Evolutionary conservation across 30 jellyfish, hydroid and myxozoan genomes (phyloP).

Genomic region (Chrysaora quinquecirrha): DNA sequence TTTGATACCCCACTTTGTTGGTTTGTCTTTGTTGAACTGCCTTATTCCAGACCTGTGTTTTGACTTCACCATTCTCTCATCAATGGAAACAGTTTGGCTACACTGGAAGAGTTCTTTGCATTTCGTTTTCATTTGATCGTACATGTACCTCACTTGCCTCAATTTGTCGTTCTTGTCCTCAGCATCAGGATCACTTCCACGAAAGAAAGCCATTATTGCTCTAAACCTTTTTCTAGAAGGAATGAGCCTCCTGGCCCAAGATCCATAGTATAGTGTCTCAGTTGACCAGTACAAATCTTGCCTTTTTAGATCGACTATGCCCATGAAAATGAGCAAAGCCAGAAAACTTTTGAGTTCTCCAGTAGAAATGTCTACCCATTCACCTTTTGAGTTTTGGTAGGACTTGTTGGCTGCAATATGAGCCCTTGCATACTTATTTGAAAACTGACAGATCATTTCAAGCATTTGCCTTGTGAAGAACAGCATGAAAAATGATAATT

Average conservation of each 20-base stretch:
- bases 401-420: too few relatives aligned
- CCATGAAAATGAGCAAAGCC: too few relatives aligned
- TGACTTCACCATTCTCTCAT: slow-evolving; percentile 59
- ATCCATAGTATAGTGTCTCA: too few relatives aligned
- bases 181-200: too few relatives aligned
- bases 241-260: slow-evolving; percentile 39
- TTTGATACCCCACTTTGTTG: slow-evolving; percentile 59
- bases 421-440: background rate
- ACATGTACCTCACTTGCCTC: slow-evolving; percentile 6
- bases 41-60: slow-evolving; percentile 39
- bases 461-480: too few relatives aligned
- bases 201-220: slow-evolving; percentile 31
- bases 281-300: too few relatives aligned
- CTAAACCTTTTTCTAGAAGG: slow-evolving; percentile 18
- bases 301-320: background rate
- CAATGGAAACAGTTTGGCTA: slow-evolving; percentile 34
- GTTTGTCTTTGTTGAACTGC: slow-evolving; percentile 46
- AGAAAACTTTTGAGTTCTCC: background rate
- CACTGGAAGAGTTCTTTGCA: slow-evolving; percentile 38
- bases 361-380: too few relatives aligned
- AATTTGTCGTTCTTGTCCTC: slow-evolving; percentile 38
- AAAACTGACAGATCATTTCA: too few relatives aligned
- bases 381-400: too few relatives aligned
- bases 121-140: slow-evolving; percentile 18
- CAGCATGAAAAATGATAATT: too few relatives aligned